A percentile compares a stretch with the other conserved stretches of the same genome.
These are phyloP conservation scores for Horisme vitalbata DNA, from an alignment of 2,888 invertebrate genomes.

Conservation along the genomic window DNA sequence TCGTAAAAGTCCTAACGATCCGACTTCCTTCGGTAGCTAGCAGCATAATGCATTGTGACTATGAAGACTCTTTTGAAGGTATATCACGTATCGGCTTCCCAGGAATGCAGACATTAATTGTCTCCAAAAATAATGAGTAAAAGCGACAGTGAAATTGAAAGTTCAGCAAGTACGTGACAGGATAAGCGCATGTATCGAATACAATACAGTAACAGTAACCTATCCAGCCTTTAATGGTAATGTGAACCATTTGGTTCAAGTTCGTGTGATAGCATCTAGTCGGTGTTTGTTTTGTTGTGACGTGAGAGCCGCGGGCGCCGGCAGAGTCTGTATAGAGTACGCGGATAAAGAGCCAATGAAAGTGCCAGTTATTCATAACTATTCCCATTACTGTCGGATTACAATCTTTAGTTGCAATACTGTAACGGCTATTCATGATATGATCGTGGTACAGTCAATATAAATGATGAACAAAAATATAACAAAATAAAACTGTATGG, in stretches of 20 bases:
- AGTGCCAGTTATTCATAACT: slow-evolving; percentile 27
- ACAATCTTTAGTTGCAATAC: slow-evolving; percentile 10
- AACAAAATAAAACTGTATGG: too few relatives aligned
- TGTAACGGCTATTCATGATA: not conserved
- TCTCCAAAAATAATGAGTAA: slow-evolving; percentile 45
- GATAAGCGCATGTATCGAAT: slow-evolving; percentile 36
- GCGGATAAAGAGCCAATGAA: slow-evolving; percentile 34
- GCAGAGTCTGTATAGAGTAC: slow-evolving; percentile 39
- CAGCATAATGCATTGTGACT: slow-evolving; percentile 32
- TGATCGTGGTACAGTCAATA: slow-evolving; percentile 2
- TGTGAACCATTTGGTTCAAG: slow-evolving; percentile 60
- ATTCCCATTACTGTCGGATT: slow-evolving; percentile 22
- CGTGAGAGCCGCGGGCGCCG: slow-evolving; percentile 67
- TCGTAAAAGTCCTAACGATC: slow-evolving; percentile 48
- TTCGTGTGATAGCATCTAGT: slow-evolving; percentile 57
- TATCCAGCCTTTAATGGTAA: slow-evolving; percentile 47
- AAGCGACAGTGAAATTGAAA: slow-evolving; percentile 46
- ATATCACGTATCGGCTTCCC: slow-evolving; percentile 53
- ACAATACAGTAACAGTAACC: slow-evolving; percentile 29
- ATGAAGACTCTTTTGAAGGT: slow-evolving; percentile 52
- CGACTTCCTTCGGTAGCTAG: slow-evolving; percentile 41
- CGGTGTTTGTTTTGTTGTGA: slow-evolving; percentile 68
- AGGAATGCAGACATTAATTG: slow-evolving; percentile 36
- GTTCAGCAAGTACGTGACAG: slow-evolving; percentile 48
- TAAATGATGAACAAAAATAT: not conserved